A percentile compares a stretch with the other conserved stretches of the same genome.
phyloP scores from a whole-genome alignment of 2,888 invertebrate genomes.

The Molanna angustata region DNA sequence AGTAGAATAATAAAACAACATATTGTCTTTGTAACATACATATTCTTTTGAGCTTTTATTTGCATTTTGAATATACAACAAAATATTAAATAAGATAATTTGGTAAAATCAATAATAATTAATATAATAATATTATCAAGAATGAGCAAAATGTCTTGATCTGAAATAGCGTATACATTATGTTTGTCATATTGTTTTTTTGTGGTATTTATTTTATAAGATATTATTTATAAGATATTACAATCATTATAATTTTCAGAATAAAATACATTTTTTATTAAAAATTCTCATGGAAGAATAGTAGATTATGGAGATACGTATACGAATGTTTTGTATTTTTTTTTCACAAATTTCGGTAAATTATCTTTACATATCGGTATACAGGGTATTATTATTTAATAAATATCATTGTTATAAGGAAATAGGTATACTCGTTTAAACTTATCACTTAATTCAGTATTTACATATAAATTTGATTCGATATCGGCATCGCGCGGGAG shows the following conservation, averaged over 20 bases:
- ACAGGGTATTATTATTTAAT: conserved; percentile 29
- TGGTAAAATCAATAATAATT: conserved; percentile 69
- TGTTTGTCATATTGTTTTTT: conserved; percentile 63
- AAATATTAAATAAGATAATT: conserved; percentile 80
- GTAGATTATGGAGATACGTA: conserved; percentile 69
- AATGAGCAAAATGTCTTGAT: conserved; percentile 64
- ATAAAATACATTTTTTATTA: conserved; percentile 40
- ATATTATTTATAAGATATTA: conserved; percentile 25
- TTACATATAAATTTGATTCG: conserved; percentile 32
- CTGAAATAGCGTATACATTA: conserved; percentile 76
- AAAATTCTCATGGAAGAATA: conserved; percentile 56
- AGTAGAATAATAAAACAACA: conserved; percentile 42
- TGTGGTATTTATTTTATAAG: conserved; percentile 52
- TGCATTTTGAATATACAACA: conserved; percentile 81
- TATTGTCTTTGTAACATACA: conserved; percentile 71
- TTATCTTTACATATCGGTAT: conserved; percentile 26
- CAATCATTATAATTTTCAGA: conserved; percentile 43
- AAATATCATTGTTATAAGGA: conserved; percentile 32
- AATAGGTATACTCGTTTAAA: conserved; percentile 33
- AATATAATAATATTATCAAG: conserved; percentile 51
- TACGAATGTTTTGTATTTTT: conserved; percentile 59
- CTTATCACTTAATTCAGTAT: conserved; percentile 29
- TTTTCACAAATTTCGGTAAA: conserved; percentile 38
- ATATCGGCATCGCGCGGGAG: conserved; percentile 32
- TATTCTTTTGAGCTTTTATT: conserved; percentile 85